Base-by-base conservation (phyloP, 2,113 vertebrate species). In the Myotis lucifugus region DNA sequence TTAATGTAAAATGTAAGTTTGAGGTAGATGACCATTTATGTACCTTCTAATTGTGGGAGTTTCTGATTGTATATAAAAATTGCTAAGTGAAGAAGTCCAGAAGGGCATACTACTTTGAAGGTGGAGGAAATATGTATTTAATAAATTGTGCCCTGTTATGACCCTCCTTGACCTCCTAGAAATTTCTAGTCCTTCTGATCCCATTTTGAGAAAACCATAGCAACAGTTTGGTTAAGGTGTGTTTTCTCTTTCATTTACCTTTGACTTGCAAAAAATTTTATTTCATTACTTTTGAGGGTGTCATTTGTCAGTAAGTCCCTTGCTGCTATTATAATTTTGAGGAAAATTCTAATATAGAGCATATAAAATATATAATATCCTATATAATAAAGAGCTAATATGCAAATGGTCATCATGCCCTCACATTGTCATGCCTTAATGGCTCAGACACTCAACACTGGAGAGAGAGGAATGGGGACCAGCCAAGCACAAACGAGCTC, bases 271-370 rank as follows among this genome's bases (percentile, higher is more conserved):
- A n/a, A 76, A 14, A 72, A 85, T 81, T 90, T 79, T 66, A 50
- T 94, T 72, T 67, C 29, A 69, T 52, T 50, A 95, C 73, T 87
- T 93, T 42, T 70, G 50, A 89, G 17, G 15, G 46, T 91, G 93
- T 85, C 61, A 34, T 32, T 89, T 82, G 93, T 74, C 27, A 85
- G 12, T 29, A 86, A 77, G 46, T 74, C 46, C n/a, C 78, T 90
- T 90, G 59, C 48, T 87, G 29, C 48, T 90, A 6, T 90, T 94
- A 79, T 7, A 37, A 87, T 84, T 92, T 79, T 92, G 56, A 94
- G 84, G 54, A 90, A 48, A 74, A 91, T 76, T 88, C 23, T 91
- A 78, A 85, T 88, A 73, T 69, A 73, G 77, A 85, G 34, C 91
- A 64, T 69, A 69, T 83, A 78, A 88, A 88, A 85, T 67, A 81